These are phyloP conservation scores for Bucorvus abyssinicus DNA, from an alignment of 2,797 vertebrate genomes.

Conservation along the genomic window DNA sequence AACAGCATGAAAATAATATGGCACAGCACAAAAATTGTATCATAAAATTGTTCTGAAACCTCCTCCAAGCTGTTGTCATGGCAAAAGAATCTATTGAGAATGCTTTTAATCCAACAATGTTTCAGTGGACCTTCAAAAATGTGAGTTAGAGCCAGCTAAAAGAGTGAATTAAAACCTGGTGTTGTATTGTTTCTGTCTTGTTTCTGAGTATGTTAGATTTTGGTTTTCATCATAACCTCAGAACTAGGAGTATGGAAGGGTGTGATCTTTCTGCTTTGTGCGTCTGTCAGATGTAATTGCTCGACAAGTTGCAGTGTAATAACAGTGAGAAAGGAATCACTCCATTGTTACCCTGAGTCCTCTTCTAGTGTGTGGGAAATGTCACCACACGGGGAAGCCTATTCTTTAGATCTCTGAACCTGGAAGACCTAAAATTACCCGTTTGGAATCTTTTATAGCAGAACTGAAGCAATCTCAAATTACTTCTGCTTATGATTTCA, in stretches of 20 bases:
- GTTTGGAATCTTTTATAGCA: neutral
- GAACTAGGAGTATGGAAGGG: neutral
- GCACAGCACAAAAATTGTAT: neutral
- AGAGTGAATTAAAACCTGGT: neutral
- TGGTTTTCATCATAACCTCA: neutral
- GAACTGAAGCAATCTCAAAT: conserved; percentile 10
- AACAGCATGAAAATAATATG: neutral
- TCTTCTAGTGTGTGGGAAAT: neutral
- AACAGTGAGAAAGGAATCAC: neutral
- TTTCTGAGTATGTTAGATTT: neutral
- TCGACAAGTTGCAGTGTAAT: neutral
- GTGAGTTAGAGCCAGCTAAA: neutral
- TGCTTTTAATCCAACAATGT: neutral
- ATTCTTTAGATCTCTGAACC: neutral
- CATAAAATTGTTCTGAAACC: neutral
- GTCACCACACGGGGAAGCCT: neutral
- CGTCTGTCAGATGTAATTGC: neutral
- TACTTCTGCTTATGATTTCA: conserved; percentile 31
- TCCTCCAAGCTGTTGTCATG: conserved; percentile 22
- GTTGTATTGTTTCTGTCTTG: neutral
- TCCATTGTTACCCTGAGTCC: neutral
- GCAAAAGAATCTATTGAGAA: conserved; percentile 19
- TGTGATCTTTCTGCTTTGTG: neutral
- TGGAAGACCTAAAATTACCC: conserved; percentile 8
- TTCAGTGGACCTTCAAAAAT: conserved; percentile 1